Percentiles rank a stretch among this genome's conserved stretches.
These are phyloP conservation scores for Teleopsis dalmanni DNA, from an alignment of 1,140 invertebrate genomes.

Conservation along the genomic window DNA sequence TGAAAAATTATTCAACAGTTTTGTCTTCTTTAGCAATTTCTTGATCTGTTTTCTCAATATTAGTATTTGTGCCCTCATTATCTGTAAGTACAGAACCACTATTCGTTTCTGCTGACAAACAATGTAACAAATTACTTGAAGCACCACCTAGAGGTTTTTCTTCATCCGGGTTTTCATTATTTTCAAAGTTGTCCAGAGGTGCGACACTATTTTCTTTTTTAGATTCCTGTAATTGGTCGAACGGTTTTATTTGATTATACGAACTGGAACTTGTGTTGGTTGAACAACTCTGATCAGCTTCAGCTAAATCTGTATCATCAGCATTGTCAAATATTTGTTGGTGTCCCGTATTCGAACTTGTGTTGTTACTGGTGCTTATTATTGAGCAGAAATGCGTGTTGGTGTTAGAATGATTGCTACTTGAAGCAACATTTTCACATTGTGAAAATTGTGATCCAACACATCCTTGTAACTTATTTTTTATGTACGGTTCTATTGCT, in stretches of 20 bases:
- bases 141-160: no score
- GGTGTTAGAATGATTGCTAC: neutral
- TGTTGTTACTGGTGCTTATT: neutral
- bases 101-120: no score
- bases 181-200: slow-evolving; percentile 22
- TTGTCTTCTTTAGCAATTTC: no score
- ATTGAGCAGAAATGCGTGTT: neutral
- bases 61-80: no score
- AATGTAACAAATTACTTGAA: no score
- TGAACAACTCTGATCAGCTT: slow-evolving; percentile 47
- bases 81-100: no score
- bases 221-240: neutral
- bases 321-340: neutral
- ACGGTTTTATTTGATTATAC: neutral
- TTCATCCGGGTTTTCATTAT: slow-evolving; percentile 36
- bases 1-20: no score
- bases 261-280: slow-evolving; percentile 15
- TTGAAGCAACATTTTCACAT: neutral
- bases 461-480: neutral
- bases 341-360: slow-evolving; percentile 5
- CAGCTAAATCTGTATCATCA: slow-evolving; percentile 48
- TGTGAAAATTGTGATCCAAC: no score
- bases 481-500: neutral
- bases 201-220: neutral
- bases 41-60: no score